A percentile compares a stretch with the other conserved stretches of the same genome.
These are phyloP conservation scores for Hirudo medicinalis DNA, from an alignment of 1,140 invertebrate species.

Conservation along the genomic window DNA sequence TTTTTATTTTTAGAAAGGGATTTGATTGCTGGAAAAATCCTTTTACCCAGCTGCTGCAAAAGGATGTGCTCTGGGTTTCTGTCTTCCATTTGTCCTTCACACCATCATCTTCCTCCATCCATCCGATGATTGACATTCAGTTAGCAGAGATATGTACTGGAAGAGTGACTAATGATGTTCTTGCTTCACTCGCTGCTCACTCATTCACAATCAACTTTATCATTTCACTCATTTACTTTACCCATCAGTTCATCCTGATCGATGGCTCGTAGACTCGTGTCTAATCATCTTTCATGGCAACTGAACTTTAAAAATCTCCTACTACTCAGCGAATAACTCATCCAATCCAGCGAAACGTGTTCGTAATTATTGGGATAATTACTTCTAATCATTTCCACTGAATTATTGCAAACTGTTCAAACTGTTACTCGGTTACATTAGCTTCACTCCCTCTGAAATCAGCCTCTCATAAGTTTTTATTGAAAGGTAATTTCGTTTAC, in stretches of 20 bases:
- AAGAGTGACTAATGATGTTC: too few species aligned
- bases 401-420: background rate
- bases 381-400: too few species aligned
- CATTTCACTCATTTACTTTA: background rate
- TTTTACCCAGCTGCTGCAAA: too few species aligned
- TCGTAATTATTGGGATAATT: too few species aligned
- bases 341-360: too few species aligned
- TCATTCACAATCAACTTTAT: background rate
- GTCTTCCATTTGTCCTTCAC: background rate
- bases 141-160: background rate
- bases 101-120: constrained; percentile 2
- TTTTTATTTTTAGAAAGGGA: too few species aligned
- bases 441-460: background rate
- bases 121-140: background rate
- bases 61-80: background rate
- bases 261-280: too few species aligned
- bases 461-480: background rate
- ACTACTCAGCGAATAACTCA: too few species aligned
- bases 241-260: too few species aligned
- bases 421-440: background rate
- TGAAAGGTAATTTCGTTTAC: background rate
- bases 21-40: too few species aligned
- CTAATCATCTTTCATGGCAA: background rate
- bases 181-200: background rate
- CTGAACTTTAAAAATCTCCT: too few species aligned